These are phyloP conservation scores for Alloplasta piceator DNA, from an alignment of 2,888 invertebrate genomes.

Conservation along the genomic window DNA sequence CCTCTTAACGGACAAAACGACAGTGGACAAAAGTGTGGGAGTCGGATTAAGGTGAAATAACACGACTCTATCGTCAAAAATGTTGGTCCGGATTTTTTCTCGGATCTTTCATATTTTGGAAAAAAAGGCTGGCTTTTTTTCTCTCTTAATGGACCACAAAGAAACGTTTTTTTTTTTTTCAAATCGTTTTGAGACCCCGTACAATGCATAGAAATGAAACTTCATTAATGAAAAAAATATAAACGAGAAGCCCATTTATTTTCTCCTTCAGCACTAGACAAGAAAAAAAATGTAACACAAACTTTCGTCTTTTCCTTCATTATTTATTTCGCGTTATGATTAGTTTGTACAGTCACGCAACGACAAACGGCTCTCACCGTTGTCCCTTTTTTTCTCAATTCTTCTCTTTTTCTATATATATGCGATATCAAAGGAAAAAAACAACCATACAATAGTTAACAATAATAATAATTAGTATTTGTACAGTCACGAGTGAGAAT, in stretches of 20 bases:
- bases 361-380: conserved; percentile 51
- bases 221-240: background rate
- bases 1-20: too few species aligned
- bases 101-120: too few species aligned
- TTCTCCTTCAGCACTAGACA: background rate
- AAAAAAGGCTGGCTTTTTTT: too few species aligned
- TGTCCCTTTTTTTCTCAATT: conserved; percentile 20
- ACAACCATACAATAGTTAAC: conserved; percentile 59
- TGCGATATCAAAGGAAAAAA: conserved; percentile 53
- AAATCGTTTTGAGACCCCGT: background rate
- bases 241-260: conserved; percentile 1
- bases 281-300: background rate
- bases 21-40: too few species aligned
- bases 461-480: conserved; percentile 57
- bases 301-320: conserved; percentile 33
- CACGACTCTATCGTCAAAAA: too few species aligned
- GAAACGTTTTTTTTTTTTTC: too few species aligned
- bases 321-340: conserved; percentile 62
- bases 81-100: too few species aligned
- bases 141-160: too few species aligned
- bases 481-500: conserved; percentile 59
- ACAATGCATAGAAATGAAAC: conserved; percentile 21
- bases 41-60: too few species aligned
- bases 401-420: conserved; percentile 43
- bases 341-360: conserved; percentile 65